A percentile compares a stretch with the other conserved stretches of the same genome.
phyloP scores from a whole-genome alignment of 2,888 invertebrate genomes.

The Adineta ricciae region DNA sequence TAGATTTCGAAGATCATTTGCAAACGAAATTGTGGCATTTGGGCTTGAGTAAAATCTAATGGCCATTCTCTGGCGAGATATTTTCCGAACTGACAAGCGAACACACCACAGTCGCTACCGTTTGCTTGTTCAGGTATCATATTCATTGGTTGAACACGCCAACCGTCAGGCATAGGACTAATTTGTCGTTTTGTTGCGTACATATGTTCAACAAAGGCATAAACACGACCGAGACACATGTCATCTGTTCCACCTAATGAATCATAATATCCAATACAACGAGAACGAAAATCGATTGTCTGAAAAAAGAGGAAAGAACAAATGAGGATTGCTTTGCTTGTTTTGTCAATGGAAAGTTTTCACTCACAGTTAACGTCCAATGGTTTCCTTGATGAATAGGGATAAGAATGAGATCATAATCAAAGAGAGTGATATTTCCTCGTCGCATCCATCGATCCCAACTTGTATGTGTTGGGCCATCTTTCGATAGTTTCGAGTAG shows the following conservation, averaged over 20 bases:
- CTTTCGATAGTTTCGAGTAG: constrained; percentile 68
- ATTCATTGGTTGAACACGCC: constrained; percentile 4
- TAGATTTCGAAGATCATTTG: constrained; percentile 33
- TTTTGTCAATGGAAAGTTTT: not conserved
- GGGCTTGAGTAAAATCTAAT: constrained; percentile 64
- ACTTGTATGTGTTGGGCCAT: constrained; percentile 61
- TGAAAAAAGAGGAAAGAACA: not conserved
- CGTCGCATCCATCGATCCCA: constrained; percentile 77
- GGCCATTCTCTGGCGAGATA: constrained; percentile 66
- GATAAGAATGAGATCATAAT: constrained; percentile 70
- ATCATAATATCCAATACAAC: constrained; percentile 78
- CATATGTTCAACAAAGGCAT: constrained; percentile 4
- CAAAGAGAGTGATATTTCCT: constrained; percentile 63
- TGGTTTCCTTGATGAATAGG: constrained; percentile 88
- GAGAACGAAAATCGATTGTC: constrained; percentile 35
- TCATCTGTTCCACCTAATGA: constrained; percentile 77
- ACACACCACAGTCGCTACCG: constrained; percentile 93
- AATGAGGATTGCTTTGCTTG: not conserved
- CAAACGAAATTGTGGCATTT: constrained; percentile 31
- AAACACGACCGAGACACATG: constrained; percentile 53
- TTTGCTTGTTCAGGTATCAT: constrained; percentile 73
- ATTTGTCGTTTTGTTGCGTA: constrained; percentile 12
- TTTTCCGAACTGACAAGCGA: constrained; percentile 90
- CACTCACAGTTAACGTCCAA: constrained; percentile 75
- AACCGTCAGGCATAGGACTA: not conserved